Evolutionary conservation across 2,888 invertebrate genomes (phyloP).

Genomic region (Mythimna albipuncta): DNA sequence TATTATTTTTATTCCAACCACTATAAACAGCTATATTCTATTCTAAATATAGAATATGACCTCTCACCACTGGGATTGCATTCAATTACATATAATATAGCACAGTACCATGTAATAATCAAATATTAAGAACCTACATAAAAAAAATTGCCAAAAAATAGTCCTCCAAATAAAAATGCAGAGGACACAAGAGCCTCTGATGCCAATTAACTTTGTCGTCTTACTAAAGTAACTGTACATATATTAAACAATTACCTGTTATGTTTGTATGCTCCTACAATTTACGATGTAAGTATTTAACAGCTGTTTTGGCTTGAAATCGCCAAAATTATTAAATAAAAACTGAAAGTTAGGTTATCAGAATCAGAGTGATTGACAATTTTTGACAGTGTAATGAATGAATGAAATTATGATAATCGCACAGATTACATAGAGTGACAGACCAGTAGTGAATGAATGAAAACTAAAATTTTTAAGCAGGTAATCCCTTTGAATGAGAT

Average conservation of each 20-base stretch:
- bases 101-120: not conserved
- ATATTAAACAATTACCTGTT: slow-evolving; percentile 43
- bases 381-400: not conserved
- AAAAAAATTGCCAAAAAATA: slow-evolving; percentile 6
- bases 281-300: slow-evolving; percentile 34
- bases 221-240: slow-evolving; percentile 19
- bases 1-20: not conserved
- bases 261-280: slow-evolving; percentile 27
- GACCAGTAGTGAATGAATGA: not conserved
- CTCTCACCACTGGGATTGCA: not conserved
- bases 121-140: not conserved
- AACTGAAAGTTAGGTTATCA: slow-evolving; percentile 55
- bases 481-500: not conserved
- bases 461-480: not conserved
- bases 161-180: slow-evolving; percentile 9
- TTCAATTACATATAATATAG: not conserved
- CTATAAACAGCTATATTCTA: slow-evolving; percentile 8
- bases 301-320: slow-evolving; percentile 41
- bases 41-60: slow-evolving; percentile 45
- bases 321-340: slow-evolving; percentile 45
- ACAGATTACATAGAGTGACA: no score
- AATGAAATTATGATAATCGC: not conserved
- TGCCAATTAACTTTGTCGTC: slow-evolving; percentile 10
- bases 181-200: slow-evolving; percentile 21
- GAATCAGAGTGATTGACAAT: slow-evolving; percentile 35